Percentiles rank a stretch among this genome's conserved stretches.
Evolutionary conservation across 1,140 invertebrate genomes (phyloP).

Genomic region (Sinella curviseta): DNA sequence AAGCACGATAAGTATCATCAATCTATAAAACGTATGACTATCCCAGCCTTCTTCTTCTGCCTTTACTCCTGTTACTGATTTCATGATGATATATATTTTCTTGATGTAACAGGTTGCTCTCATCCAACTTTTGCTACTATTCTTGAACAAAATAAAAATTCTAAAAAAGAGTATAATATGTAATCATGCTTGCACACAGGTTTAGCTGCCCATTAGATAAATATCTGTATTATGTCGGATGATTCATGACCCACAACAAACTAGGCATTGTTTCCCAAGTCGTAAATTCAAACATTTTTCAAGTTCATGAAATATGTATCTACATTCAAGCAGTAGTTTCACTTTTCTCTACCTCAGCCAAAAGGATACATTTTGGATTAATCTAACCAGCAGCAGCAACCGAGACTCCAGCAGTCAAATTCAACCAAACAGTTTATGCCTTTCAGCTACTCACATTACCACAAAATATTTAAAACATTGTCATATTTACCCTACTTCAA

Average conservation of each 20-base stretch:
- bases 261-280: slow-evolving; percentile 13
- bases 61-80: no score
- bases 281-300: slow-evolving; percentile 12
- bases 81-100: background rate
- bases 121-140: slow-evolving; percentile 6
- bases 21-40: background rate
- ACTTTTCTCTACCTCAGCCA: no score
- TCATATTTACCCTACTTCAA: no score
- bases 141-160: background rate
- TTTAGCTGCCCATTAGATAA: slow-evolving; percentile 13
- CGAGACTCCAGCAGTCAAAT: no score
- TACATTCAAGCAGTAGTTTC: no score
- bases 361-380: no score
- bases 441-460: no score
- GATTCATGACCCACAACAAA: slow-evolving; percentile 25
- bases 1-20: background rate
- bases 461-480: no score
- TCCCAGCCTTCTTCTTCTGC: background rate
- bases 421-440: no score
- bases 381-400: no score
- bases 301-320: no score
- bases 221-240: slow-evolving; percentile 5
- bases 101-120: slow-evolving; percentile 4
- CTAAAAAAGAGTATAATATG: no score
- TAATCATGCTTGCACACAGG: background rate